phyloP scores from a whole-genome alignment of 1,140 invertebrate species.

The Drosophila biarmipes region DNA sequence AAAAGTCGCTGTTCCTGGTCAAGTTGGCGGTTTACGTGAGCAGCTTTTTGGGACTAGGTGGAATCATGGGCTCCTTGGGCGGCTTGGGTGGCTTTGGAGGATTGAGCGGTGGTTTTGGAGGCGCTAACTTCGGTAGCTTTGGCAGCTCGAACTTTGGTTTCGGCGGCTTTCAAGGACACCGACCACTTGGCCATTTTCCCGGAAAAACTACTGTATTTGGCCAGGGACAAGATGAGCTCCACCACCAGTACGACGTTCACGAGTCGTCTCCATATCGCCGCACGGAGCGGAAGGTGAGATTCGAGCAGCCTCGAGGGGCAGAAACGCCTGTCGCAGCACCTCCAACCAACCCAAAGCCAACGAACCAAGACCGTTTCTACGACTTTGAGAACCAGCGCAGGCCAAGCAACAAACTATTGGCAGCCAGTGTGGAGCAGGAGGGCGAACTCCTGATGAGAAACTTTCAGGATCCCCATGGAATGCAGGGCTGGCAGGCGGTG shows the following conservation, averaged over 20 bases:
- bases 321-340: neutral
- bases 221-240: slow-evolving; percentile 56
- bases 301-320: slow-evolving; percentile 58
- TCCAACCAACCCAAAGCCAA: slow-evolving; percentile 8
- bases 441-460: slow-evolving; percentile 47
- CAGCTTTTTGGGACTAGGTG: slow-evolving; percentile 87
- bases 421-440: slow-evolving; percentile 41
- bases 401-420: slow-evolving; percentile 34
- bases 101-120: slow-evolving; percentile 34
- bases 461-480: slow-evolving; percentile 39
- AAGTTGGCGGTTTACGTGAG: slow-evolving; percentile 89
- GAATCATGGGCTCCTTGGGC: slow-evolving; percentile 79
- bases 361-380: slow-evolving; percentile 74
- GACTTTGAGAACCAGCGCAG: slow-evolving; percentile 74
- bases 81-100: slow-evolving; percentile 36
- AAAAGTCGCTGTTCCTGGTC: slow-evolving; percentile 89
- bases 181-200: slow-evolving; percentile 62
- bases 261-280: slow-evolving; percentile 71
- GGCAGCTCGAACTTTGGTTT: slow-evolving; percentile 45
- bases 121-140: slow-evolving; percentile 41
- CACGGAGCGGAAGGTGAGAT: slow-evolving; percentile 71
- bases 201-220: slow-evolving; percentile 63
- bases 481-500: slow-evolving; percentile 77
- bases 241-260: slow-evolving; percentile 72
- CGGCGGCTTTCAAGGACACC: slow-evolving; percentile 39